A percentile compares a stretch with the other conserved stretches of the same genome.
These are phyloP conservation scores for Cataglyphis livida DNA, from an alignment of 2,888 invertebrate genomes.

Conservation along the genomic window DNA sequence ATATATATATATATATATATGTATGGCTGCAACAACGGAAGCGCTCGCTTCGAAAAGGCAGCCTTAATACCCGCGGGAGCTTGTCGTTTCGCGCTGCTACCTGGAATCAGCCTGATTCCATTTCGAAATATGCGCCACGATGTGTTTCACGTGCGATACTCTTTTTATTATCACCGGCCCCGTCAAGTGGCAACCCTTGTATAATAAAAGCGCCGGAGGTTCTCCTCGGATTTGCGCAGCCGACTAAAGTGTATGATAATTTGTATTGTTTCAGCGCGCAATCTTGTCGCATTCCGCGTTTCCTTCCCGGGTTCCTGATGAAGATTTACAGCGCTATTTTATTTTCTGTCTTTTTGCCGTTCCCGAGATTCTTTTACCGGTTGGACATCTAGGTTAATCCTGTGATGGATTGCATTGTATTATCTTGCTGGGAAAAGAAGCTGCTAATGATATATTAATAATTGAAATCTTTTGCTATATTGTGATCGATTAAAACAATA, in stretches of 20 bases:
- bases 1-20: constrained; percentile 1
- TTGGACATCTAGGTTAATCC: constrained; percentile 44
- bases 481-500: neutral
- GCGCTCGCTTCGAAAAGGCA: constrained; percentile 29
- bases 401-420: constrained; percentile 32
- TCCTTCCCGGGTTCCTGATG: constrained; percentile 22
- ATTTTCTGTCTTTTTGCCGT: neutral
- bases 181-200: constrained; percentile 14
- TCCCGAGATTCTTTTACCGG: constrained; percentile 24
- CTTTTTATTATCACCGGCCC: neutral
- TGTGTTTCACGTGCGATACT: constrained; percentile 40
- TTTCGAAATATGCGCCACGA: constrained; percentile 59
- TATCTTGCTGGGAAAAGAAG: neutral
- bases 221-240: constrained; percentile 7
- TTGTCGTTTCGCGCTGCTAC: constrained; percentile 35
- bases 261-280: constrained; percentile 44
- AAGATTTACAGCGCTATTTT: constrained; percentile 41
- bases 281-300: constrained; percentile 38
- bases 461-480: neutral
- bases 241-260: constrained; percentile 43
- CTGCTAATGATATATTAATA: constrained; percentile 36
- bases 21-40: constrained; percentile 32
- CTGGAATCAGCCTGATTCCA: constrained; percentile 53
- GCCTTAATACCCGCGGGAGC: constrained; percentile 54
- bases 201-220: neutral